Evolutionary conservation across 1,140 invertebrate genomes (phyloP), one percentile per base, ranked within the genome.

Genomic region (Oreohelix idahoensis): DNA sequence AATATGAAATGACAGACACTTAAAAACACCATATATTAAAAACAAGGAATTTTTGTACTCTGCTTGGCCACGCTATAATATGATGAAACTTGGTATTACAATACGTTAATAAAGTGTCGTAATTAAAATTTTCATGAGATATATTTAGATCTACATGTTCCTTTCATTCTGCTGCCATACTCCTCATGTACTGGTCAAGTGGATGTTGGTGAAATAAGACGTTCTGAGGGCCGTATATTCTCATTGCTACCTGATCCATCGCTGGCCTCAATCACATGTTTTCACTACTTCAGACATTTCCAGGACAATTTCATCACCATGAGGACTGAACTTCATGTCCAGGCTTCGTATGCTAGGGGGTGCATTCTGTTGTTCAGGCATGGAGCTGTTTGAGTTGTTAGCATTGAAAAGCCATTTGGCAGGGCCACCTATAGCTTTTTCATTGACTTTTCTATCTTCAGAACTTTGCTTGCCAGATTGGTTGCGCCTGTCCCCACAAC

Each of bases 301-400:
- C 49, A 82, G 35, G 38, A 82, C 80, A 20, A 82, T 45, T 36
- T 82, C 80, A 49, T 82, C 80, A 2, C 80, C 80, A 58, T 82
- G 70, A 29, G 36, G 80, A 39, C 80, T 82, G 70, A 82, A 80
- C 66, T 80, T 70, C 63, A 80, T 66, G 39, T 80, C 79, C 79
- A 80, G 79, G 58, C 79, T 80, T 17, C 11, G 79, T 23, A n/a
- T 32, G n/a, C 78, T 69, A 29, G 53, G 29, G 53, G 53, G 35
- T 1, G 49, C 20, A 26, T 26, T 35, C n/a, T 71, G 39, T 26
- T 36, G 1, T 0, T 39, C 11, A 36, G 20, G 32, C 45, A 11
- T 71, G 1, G 0, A 1, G 10, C 8, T 42, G 29, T 49, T 81
- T 20, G 69, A 70, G 29, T 81, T 45, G 39, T 81, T 70, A 1